Evolutionary conservation across 2,113 vertebrate genomes (phyloP).

Genomic region (Chionis minor): DNA sequence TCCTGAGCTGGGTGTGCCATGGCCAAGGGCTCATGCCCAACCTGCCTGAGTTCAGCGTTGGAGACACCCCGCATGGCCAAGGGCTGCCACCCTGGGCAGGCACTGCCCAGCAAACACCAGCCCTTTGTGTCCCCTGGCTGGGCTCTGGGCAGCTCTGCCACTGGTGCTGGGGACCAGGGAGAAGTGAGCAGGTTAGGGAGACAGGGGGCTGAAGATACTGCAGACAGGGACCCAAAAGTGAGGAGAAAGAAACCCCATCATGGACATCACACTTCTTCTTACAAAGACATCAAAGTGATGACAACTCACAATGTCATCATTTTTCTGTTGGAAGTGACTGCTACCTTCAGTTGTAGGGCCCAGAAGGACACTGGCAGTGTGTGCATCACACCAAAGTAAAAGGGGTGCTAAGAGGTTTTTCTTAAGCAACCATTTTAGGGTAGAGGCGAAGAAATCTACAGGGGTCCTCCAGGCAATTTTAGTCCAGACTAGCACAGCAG

Average conservation of each 20-base stretch:
- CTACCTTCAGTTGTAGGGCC: fast-evolving
- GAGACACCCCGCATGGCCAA: neutral
- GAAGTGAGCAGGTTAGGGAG: fast-evolving
- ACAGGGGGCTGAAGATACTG: neutral
- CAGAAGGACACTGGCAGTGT: neutral
- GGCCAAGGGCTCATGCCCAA: fast-evolving
- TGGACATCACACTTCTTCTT: neutral
- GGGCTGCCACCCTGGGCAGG: fast-evolving
- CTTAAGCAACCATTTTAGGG: neutral
- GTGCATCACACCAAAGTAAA: neutral
- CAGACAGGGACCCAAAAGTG: fast-evolving
- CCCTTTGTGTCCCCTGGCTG: neutral
- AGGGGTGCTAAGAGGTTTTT: neutral
- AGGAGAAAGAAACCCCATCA: neutral
- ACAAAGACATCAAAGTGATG: neutral
- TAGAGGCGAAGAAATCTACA: neutral
- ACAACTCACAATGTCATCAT: neutral
- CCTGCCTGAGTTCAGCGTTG: neutral
- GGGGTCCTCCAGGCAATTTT: neutral
- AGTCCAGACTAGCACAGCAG: neutral
- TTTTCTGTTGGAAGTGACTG: neutral
- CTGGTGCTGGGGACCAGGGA: neutral
- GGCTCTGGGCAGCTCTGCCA: neutral
- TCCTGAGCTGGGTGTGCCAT: fast-evolving
- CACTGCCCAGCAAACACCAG: neutral